Base-by-base conservation (phyloP, 2,888 invertebrate species). In the Eledone cirrhosa region DNA sequence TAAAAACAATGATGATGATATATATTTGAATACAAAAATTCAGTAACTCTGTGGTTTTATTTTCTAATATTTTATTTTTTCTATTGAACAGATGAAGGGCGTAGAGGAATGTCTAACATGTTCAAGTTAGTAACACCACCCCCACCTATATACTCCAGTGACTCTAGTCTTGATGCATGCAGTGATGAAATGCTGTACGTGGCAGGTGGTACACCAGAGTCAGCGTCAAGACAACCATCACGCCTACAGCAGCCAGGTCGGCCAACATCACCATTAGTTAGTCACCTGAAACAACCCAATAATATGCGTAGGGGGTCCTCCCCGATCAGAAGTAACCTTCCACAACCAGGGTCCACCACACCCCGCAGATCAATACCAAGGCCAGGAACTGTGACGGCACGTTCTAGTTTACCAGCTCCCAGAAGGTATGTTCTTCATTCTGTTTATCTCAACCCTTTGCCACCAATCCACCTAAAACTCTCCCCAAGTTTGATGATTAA, bases 101-200 rank as follows among this genome's bases (percentile, higher is more conserved):
- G 72, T 72, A 31, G 72, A 41, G 47, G 76, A n/a, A 33, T 76
- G 48, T 48, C 48, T 29, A 76, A 76, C 24, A 48, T 76, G 24
- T 76, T 24, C 29, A 76, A 76, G 27, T 27, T 76, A 48, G 47
- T 47, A 22, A 76, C 47, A 4, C 48, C 76, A 47, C 47, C 76
- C 13, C 76, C 76, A 22, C 47, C 76, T 29, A 33, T 76, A 19
- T 48, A 76, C 48, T 76, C 76, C 41, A 76, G 76, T 76, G 76
- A 76, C 47, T 76, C 76, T 29, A 76, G 76, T 48, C 76, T 76
- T 48, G 76, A 76, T 48, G 27, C 76, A 22, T 47, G 76, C 29
- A 76, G 76, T 48, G 76, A 76, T 76, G 76, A 76, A 27, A 76
- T 76, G 76, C 47, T 48, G 48, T 76, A 47, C 29, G 24, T 76